These are phyloP conservation scores for Acleris laterana DNA, from an alignment of 2,888 invertebrate genomes.

Conservation along the genomic window DNA sequence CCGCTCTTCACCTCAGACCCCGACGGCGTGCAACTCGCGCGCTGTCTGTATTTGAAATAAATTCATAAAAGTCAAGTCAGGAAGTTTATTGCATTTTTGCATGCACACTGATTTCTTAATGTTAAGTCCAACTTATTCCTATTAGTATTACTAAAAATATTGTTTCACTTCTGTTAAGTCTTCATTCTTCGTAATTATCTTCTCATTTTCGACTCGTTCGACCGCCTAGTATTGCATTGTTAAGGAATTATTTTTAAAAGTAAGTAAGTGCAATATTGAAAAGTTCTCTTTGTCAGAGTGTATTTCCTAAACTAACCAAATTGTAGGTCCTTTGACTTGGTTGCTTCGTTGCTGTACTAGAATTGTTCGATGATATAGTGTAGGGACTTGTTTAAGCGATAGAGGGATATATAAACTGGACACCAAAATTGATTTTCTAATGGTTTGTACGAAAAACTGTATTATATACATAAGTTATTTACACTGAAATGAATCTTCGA, in stretches of 20 bases:
- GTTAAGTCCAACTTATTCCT: conserved; percentile 16
- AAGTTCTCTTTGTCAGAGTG: not conserved
- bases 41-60: no score
- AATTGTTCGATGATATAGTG: no score
- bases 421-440: no score
- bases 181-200: conserved; percentile 55
- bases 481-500: no score
- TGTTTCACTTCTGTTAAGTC: conserved; percentile 8
- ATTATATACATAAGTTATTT: no score
- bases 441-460: no score
- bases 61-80: conserved; percentile 17
- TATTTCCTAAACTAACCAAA: no score
- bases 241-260: conserved; percentile 53
- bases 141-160: conserved; percentile 10
- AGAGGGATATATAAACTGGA: no score
- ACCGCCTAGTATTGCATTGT: conserved; percentile 68
- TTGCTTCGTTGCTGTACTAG: no score
- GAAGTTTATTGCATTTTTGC: conserved; percentile 31
- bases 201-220: conserved; percentile 77
- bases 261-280: not conserved
- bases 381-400: no score
- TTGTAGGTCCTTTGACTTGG: not conserved
- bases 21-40: no score
- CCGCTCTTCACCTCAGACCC: no score
- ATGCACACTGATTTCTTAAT: conserved; percentile 29